These are phyloP conservation scores for Urocyon cinereoargenteus DNA, from an alignment of 2,797 vertebrate genomes.

Conservation along the genomic window DNA sequence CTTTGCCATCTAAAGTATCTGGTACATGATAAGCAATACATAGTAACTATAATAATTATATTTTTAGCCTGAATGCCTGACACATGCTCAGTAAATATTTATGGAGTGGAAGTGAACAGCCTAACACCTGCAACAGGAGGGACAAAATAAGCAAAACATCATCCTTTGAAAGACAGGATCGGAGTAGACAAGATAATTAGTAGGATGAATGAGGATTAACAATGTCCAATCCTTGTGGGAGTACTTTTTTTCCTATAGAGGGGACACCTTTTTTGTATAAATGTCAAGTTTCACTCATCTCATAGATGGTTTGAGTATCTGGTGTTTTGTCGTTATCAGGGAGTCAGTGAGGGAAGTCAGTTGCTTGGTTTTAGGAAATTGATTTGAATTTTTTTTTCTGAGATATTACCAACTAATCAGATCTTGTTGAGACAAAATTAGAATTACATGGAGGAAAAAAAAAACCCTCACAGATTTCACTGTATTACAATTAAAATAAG, in stretches of 20 bases:
- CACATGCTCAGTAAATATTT: constrained; percentile 47
- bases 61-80: neutral
- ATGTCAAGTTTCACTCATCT: constrained; percentile 11
- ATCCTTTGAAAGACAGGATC: constrained; percentile 1
- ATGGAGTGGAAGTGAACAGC: constrained; percentile 29
- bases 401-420: constrained; percentile 51
- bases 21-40: neutral
- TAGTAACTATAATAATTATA: neutral
- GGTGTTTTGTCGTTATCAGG: constrained; percentile 50
- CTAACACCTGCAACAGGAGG: neutral
- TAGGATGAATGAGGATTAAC: constrained; percentile 67
- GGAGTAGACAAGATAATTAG: constrained; percentile 10
- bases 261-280: neutral
- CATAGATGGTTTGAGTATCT: neutral
- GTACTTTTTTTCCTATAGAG: neutral
- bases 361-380: constrained; percentile 48
- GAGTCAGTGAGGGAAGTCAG: neutral
- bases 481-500: constrained; percentile 29
- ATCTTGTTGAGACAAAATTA: constrained; percentile 53
- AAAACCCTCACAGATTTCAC: neutral
- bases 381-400: constrained; percentile 58
- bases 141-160: constrained; percentile 36
- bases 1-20: neutral
- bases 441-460: neutral
- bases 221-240: constrained; percentile 4